These are phyloP conservation scores for Atractosteus spatula DNA, from an alignment of 2,113 vertebrate genomes.

Conservation along the genomic window DNA sequence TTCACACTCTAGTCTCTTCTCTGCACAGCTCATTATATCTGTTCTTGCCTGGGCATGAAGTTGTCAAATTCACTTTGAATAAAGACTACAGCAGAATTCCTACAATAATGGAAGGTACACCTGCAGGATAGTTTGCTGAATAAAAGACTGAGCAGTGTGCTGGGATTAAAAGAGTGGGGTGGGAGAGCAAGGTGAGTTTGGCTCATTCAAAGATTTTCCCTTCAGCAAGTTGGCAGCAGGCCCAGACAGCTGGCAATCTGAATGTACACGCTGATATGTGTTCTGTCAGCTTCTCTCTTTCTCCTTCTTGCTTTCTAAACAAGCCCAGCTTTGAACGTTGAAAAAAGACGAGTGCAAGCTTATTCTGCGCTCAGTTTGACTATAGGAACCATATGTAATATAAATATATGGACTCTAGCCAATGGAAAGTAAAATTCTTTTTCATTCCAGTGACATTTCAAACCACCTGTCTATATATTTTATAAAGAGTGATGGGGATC, in stretches of 20 bases:
- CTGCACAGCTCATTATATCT: too few species aligned
- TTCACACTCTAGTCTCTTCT: too few species aligned
- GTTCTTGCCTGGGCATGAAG: neutral
- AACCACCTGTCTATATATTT: too few species aligned
- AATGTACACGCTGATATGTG: neutral
- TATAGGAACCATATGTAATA: too few species aligned
- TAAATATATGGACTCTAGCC: too few species aligned
- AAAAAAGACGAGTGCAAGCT: too few species aligned
- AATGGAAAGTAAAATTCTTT: too few species aligned
- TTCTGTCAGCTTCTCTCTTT: neutral
- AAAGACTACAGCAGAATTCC: slow-evolving; percentile 2
- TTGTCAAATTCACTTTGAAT: neutral
- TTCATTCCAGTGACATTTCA: too few species aligned
- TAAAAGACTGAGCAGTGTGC: neutral
- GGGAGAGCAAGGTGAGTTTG: slow-evolving; percentile 22
- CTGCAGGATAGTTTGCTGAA: slow-evolving; percentile 18
- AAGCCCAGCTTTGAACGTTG: too few species aligned
- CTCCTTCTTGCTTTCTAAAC: neutral
- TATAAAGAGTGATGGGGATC: too few species aligned
- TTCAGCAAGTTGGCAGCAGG: slow-evolving; percentile 44
- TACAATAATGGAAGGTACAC: slow-evolving; percentile 27
- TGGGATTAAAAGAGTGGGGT: neutral
- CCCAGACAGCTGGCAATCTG: slow-evolving; percentile 33
- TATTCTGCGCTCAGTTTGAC: too few species aligned
- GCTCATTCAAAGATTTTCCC: slow-evolving; percentile 47